Evolutionary conservation across 2,113 vertebrate genomes (phyloP).

Genomic region (Bothrops jararaca): DNA sequence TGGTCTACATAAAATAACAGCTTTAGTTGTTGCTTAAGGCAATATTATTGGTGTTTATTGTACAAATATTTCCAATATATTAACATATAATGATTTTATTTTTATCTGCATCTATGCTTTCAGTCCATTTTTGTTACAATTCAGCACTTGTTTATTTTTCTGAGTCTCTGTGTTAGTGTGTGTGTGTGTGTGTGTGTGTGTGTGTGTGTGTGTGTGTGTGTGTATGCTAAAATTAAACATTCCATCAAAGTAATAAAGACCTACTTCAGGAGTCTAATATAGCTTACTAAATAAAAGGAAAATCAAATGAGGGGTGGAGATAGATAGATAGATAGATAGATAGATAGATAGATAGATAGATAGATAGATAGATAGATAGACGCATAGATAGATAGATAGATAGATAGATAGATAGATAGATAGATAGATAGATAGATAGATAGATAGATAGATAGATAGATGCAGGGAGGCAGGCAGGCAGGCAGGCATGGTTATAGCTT

Average conservation of each 20-base stretch:
- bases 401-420: background rate
- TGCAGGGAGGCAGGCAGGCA: no score
- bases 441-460: no score
- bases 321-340: background rate
- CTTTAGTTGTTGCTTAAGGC: slow-evolving; percentile 52
- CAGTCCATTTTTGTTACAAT: background rate
- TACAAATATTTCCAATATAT: slow-evolving; percentile 52
- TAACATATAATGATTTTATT: slow-evolving; percentile 47
- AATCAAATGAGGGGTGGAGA: background rate
- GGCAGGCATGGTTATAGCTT: background rate
- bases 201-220: background rate
- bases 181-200: background rate
- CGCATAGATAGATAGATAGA: no score
- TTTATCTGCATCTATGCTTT: slow-evolving; percentile 18
- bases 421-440: no score
- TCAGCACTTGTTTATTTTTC: background rate
- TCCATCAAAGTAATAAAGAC: background rate
- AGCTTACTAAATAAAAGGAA: background rate
- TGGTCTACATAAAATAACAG: slow-evolving; percentile 43
- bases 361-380: no score
- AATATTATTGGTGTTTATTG: slow-evolving; percentile 53
- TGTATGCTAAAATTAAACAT: background rate
- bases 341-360: no score
- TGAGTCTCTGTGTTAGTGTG: no score
- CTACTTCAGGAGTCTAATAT: background rate